Evolutionary conservation across 2,888 invertebrate species (phyloP), one percentile per base, ranked within the genome.

Genomic region (Agrochola circellaris): DNA sequence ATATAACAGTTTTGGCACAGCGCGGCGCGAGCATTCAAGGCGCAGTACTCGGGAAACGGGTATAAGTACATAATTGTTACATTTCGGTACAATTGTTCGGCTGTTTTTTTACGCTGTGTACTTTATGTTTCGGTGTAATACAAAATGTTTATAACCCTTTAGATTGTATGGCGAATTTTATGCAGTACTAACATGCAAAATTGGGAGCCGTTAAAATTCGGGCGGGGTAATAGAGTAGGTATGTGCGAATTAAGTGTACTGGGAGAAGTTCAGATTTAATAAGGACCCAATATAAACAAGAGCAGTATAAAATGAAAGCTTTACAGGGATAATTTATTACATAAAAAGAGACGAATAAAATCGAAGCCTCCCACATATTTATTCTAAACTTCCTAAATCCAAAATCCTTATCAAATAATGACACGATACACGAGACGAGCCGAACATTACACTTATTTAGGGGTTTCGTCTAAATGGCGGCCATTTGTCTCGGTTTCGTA

Each of bases 401-500:
- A 58, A 73, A 85, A 82, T 82, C 73, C 56, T n/a, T 82, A 61
- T 77, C 70, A 79, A 79, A 79, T 70, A 69, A 66, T 66, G 34
- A 58, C n/a, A 56, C 67, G 67, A 75, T 75, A 83, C 70, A 66
- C 58, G 76, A 84, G 80, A 74, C 77, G 77, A 82, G 73, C 68
- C 65, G 67, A 82, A 79, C 77, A 76, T 83, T 72, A 83, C 83
- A 85, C 74, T 87, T 81, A 87, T 84, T 88, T 81, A 73, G 71
- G 83, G 77, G 85, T 77, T 79, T 60, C 80, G 51, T 81, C 67
- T 81, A 85, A 87, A 87, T 69, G 88, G 79, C 79, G 70, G 54
- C 76, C 77, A 85, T 85, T 88, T 87, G 88, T 87, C 87, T 87
- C 69, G 73, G 86, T 67, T 79, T 30, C 79, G 73, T 82, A 82